A percentile compares a stretch with the other conserved stretches of the same genome.
phyloP scores from a whole-genome alignment of 1,140 invertebrate species.

The Rhyacophila brunnea region DNA sequence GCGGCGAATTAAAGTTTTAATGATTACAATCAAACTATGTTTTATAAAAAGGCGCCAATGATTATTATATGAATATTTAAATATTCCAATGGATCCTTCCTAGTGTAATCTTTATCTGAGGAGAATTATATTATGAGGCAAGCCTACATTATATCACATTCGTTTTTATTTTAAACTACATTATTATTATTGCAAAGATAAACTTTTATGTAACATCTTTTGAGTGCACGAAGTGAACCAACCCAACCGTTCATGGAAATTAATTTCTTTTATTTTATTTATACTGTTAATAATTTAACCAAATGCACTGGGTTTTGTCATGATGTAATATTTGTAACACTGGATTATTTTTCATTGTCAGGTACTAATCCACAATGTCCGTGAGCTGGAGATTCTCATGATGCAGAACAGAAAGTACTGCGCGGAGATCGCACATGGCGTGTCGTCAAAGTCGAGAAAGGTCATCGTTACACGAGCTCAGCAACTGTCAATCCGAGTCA shows the following conservation, averaged over 20 bases:
- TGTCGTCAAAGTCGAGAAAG: constrained; percentile 96
- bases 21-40: too few species aligned
- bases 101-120: constrained; percentile 26
- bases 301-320: too few species aligned
- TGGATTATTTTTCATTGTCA: constrained; percentile 48
- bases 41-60: constrained; percentile 2
- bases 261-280: too few species aligned
- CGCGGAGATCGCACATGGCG: constrained; percentile 95
- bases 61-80: constrained; percentile 6
- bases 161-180: too few species aligned
- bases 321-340: too few species aligned
- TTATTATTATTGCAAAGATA: too few species aligned
- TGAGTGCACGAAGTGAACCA: too few species aligned
- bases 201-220: too few species aligned
- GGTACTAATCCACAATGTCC: constrained; percentile 63
- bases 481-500: constrained; percentile 92
- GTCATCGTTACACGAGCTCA: constrained; percentile 94
- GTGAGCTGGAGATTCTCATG: constrained; percentile 94
- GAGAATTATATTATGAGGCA: constrained; percentile 14
- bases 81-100: constrained; percentile 28
- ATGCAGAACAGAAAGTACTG: constrained; percentile 98
- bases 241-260: constrained; percentile 51
- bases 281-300: too few species aligned
- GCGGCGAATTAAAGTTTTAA: too few species aligned
- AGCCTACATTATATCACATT: neutral